Base-by-base conservation (phyloP, 2,113 vertebrate genomes). In the Leucosticte australis region DNA sequence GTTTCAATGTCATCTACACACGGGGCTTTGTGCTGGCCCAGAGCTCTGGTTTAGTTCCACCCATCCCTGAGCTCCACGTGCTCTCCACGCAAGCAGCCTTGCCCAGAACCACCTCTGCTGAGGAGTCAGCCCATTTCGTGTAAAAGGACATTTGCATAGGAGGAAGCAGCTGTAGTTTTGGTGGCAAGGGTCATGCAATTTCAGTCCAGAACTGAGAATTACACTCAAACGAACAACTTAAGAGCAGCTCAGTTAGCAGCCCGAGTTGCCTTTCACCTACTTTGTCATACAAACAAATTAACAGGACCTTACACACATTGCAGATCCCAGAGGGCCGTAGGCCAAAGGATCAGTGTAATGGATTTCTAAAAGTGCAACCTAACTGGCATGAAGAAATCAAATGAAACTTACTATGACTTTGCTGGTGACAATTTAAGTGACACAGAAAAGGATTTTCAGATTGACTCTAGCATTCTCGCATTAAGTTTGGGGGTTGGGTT, bases 101-200 rank as follows among this genome's bases (percentile, higher is more conserved):
- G 53, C 82, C 75, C 82, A 88, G 78, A 88, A 90, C 10, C 62
- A 49, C 65, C 69, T 75, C 87, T 42, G 81, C 73, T 9, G 39
- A 56, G 11, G 9, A 62, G 31, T 31, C 90, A 85, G 75, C 37
- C 53, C 6, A 7, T 23, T 44, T n/a, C 2, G 0, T 31, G 79
- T 71, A 52, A 50, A 87, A 83, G 49, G 64, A 55, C 23, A 76
- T 59, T 80, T 73, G 79, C 94, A 93, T 35, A 94, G 55, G 21
- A 94, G 88, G 94, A 96, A 96, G 50, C 85, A 94, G 90, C 87
- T 82, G 56, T 75, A 82, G 65, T 21, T 76, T 73, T 79, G 41
- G 82, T 85, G 85, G 49, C 88, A 90, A 83, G 46, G 81, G 71
- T 92, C 79, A 86, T 33, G 46, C 74, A 15, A 13, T 71, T 83